Base-by-base conservation (phyloP, 1,140 invertebrate species). In the Eciton burchellii region DNA sequence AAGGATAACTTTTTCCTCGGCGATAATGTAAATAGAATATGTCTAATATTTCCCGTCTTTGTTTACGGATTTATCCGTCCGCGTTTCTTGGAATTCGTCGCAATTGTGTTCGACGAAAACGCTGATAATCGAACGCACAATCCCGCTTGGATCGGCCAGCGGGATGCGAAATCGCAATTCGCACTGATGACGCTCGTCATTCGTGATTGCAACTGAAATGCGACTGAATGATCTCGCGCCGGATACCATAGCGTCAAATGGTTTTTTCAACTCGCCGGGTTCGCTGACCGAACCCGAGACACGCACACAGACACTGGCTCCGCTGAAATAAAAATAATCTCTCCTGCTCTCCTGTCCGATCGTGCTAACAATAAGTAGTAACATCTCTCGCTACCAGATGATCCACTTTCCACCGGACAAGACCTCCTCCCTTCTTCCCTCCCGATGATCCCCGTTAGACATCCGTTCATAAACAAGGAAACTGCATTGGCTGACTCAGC, bases 291-390 rank as follows among this genome's bases (percentile, higher is more conserved):
- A 68, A 79, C 2, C n/a, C n/a, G 35, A 35, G 35, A 6, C 35
- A 35, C n/a, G n/a, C n/a, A n/a, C n/a, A 68, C 24, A 11, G 47
- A 19, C 49, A 19, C 11, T 9, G 35, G 54, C 43, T 56, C 49
- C 56, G 2, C 2, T 8, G 24, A 54, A 26, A 41, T 73, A 45
- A 26, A 68, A 77, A 35, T 41, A 79, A 70, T 56, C n/a, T 35
- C n/a, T 35, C 12, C 2, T 19, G 47, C n/a, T 16, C 12, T 43
- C 19, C 29, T 19, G 21, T 79, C 12, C 24, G 16, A 68, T 56
- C 43, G 62, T 56, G n/a, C 63, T 79, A 79, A 70, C 63, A 77
- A 77, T 68, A 77, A 77, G 68, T n/a, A 68, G 21, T 68, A 79
- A 79, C 24, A 68, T 43, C 56, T 59, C 6, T 21, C 47, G 29